Base-by-base conservation (phyloP, 2,797 vertebrate species). In the Acestrorhynchus altus region DNA sequence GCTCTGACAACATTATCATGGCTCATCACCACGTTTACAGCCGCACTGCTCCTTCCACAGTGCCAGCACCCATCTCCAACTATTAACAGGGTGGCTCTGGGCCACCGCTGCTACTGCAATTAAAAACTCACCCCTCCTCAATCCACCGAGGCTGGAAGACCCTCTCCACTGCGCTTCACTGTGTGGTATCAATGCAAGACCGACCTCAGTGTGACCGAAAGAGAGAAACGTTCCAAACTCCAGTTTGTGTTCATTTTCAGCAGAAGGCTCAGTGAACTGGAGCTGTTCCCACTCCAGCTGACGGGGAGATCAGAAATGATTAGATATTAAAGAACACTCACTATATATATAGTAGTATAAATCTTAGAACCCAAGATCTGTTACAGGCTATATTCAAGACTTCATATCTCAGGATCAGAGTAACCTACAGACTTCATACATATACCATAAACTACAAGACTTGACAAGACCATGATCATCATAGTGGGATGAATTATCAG, bases 1-100 rank as follows among this genome's bases (percentile, higher is more conserved):
- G 15, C 63, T 47, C 22, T 47, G 44, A 67, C 26, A 67, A 67
- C 42, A 67, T 65, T 22, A 24, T 46, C 63, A 24, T 65, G 46
- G 39, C 63, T 65, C 63, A 15, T 44, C 42, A n/a, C 40, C 20
- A 16, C 63, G 46, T 44, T 44, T 65, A 65, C 39, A 24, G 39
- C 63, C n/a, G 22, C 20, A 1, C 22, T 26, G 63, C 40, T 39
- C 22, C 63, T 20, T 16, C 31, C 31, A 35, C 59, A 11, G 59
- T n/a, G 18, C 31, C 8, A 40, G 9, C 16, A 31, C 18, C 39
- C 12, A n/a, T 22, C 61, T 64, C 11, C 18, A 64, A 42, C 39
- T 22, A 39, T 42, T 64, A 64, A 20, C 60, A 22, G 40, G 35
- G 61, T 64, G 61, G 18, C 13, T 11, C 20, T 64, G 59, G 59